phyloP scores from a whole-genome alignment of 2,888 invertebrate species.

The Chalcis sispes region DNA sequence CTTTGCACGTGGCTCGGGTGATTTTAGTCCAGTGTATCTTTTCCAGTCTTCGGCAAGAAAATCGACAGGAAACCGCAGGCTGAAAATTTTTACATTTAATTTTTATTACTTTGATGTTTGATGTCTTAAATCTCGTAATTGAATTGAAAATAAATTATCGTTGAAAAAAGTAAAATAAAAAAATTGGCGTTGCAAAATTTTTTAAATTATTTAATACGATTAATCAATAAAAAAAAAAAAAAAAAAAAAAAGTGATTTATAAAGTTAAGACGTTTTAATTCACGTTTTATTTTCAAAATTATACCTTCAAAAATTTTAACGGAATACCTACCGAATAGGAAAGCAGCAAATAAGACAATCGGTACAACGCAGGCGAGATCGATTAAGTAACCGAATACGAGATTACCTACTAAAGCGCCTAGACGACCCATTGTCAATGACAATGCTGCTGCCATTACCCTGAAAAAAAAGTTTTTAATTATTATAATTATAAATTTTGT shows the following conservation, averaged over 20 bases:
- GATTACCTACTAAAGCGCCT: constrained; percentile 86
- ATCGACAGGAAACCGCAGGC: constrained; percentile 86
- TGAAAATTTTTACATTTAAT: constrained; percentile 72
- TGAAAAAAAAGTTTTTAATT: constrained; percentile 75
- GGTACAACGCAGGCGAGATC: constrained; percentile 88
- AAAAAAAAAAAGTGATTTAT: neutral
- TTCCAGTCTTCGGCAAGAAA: constrained; percentile 86
- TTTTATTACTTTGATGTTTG: neutral
- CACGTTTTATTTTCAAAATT: neutral
- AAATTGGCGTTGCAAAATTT: constrained; percentile 5
- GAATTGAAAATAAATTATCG: too few species aligned
- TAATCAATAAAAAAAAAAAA: too few species aligned
- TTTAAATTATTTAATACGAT: neutral
- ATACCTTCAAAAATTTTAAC: neutral
- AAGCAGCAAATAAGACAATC: constrained; percentile 84
- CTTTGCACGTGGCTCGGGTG: neutral
- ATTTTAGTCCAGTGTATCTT: constrained; percentile 83
- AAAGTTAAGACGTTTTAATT: neutral
- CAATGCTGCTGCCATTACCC: constrained; percentile 89
- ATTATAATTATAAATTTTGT: neutral
- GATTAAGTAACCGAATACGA: constrained; percentile 87
- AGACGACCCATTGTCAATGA: constrained; percentile 88
- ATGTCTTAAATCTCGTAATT: constrained; percentile 15
- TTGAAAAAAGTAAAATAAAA: neutral
- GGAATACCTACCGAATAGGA: constrained; percentile 87